A percentile compares a stretch with the other conserved stretches of the same genome.
Evolutionary conservation across 2,888 invertebrate genomes (phyloP).

Genomic region (Philereme vetulata): DNA sequence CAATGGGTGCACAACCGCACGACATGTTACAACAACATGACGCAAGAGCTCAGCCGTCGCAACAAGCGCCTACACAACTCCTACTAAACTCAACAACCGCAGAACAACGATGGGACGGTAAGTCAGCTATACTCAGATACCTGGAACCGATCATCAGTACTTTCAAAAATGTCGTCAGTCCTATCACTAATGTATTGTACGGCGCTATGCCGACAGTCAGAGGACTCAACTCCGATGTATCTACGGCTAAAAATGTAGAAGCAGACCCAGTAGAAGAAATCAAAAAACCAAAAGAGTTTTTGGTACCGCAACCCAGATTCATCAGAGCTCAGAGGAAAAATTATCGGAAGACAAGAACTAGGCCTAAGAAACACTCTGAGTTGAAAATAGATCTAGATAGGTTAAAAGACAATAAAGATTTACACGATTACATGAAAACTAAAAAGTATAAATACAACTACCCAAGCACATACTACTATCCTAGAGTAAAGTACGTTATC

Average conservation of each 20-base stretch:
- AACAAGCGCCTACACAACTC: slow-evolving; percentile 71
- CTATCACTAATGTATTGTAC: slow-evolving; percentile 72
- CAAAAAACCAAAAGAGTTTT: slow-evolving; percentile 67
- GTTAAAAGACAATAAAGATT: slow-evolving; percentile 73
- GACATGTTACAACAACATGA: slow-evolving; percentile 76
- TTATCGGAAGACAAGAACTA: slow-evolving; percentile 54
- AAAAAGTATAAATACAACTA: slow-evolving; percentile 78
- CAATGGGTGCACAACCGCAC: slow-evolving; percentile 66
- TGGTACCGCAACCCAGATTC: slow-evolving; percentile 71
- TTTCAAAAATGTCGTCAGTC: slow-evolving; percentile 66
- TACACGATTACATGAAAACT: slow-evolving; percentile 72
- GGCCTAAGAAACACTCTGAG: slow-evolving; percentile 72
- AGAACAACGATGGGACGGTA: slow-evolving; percentile 81
- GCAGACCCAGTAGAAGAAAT: slow-evolving; percentile 54
- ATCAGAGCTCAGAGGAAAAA: slow-evolving; percentile 73
- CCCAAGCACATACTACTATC: slow-evolving; percentile 73
- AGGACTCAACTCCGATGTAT: slow-evolving; percentile 69
- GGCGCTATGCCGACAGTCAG: slow-evolving; percentile 74
- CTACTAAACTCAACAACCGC: slow-evolving; percentile 74
- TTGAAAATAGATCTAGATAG: slow-evolving; percentile 70
- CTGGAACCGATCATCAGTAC: slow-evolving; percentile 73
- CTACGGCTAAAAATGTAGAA: slow-evolving; percentile 61
- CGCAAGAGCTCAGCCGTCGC: slow-evolving; percentile 80
- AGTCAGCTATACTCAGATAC: slow-evolving; percentile 76
- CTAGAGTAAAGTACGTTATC: slow-evolving; percentile 70